Percentiles rank a stretch among this genome's conserved stretches.
Conservation (phyloP, 2,888 invertebrate species). For the Orchesella flavescens region DNA sequence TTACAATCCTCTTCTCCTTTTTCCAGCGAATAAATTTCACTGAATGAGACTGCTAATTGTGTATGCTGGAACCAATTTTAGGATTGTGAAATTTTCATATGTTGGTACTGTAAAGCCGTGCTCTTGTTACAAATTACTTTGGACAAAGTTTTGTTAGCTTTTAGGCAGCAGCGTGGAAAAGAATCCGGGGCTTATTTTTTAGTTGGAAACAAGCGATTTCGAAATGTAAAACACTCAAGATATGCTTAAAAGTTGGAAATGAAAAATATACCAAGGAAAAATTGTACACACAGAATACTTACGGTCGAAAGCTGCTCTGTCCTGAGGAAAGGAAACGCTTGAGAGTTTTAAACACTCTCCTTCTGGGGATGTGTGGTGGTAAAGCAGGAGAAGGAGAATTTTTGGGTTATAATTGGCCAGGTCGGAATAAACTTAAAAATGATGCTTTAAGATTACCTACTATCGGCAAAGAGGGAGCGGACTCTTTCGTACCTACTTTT, state of each 20-base stretch:
- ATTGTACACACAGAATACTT: constrained; percentile 78
- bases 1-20: constrained; percentile 18
- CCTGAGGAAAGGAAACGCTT: constrained; percentile 69
- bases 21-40: constrained; percentile 18
- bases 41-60: constrained; percentile 25
- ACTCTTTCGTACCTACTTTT: neutral
- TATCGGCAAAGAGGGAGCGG: constrained; percentile 18
- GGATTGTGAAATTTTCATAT: constrained; percentile 11
- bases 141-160: constrained; percentile 15
- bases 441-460: constrained; percentile 5
- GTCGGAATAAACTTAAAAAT: constrained; percentile 53
- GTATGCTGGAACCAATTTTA: constrained; percentile 17
- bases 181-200: constrained; percentile 19
- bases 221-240: constrained; percentile 37
- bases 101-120: neutral
- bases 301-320: constrained; percentile 98
- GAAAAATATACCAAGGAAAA: constrained; percentile 26
- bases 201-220: constrained; percentile 39
- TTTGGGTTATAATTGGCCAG: constrained; percentile 65
- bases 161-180: neutral
- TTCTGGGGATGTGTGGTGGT: constrained; percentile 60
- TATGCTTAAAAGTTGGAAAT: constrained; percentile 29
- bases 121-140: constrained; percentile 25
- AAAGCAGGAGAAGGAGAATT: constrained; percentile 56
- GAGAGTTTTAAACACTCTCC: constrained; percentile 70